Evolutionary conservation across 2,888 invertebrate genomes (phyloP).

Genomic region (Diarsia mendica): DNA sequence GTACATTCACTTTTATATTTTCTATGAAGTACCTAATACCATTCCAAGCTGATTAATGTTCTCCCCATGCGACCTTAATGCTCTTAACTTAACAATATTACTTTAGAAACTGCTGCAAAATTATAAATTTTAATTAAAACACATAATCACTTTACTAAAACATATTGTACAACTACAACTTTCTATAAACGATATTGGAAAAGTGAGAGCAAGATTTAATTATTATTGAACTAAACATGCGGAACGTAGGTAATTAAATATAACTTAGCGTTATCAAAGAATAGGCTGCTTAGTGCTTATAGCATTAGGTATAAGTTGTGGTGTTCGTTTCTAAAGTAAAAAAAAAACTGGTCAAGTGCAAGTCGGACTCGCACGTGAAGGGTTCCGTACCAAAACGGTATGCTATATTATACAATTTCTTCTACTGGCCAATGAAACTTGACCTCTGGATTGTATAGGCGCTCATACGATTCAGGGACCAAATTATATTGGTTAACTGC

Average conservation of each 20-base stretch:
- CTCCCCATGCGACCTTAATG: background rate
- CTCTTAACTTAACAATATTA: conserved; percentile 20
- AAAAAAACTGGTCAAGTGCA: no score
- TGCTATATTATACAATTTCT: no score
- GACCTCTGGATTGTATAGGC: no score
- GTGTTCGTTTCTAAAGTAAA: background rate
- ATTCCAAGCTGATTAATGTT: conserved; percentile 25
- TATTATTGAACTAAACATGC: conserved; percentile 8
- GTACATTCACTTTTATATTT: no score
- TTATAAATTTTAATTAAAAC: conserved; percentile 42
- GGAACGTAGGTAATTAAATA: background rate
- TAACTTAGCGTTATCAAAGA: background rate
- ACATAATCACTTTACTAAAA: conserved; percentile 30
- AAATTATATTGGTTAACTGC: no score
- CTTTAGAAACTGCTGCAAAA: conserved; percentile 14
- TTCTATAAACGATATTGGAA: conserved; percentile 40
- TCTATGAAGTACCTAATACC: background rate
- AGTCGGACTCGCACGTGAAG: no score
- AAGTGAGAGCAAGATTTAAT: conserved; percentile 20
- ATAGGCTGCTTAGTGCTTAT: background rate
- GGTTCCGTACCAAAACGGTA: no score
- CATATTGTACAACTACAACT: conserved; percentile 23
- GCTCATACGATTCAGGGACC: no score
- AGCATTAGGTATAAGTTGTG: background rate
- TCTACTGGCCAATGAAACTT: no score